These are phyloP conservation scores for Leptinotarsa defecta DNA, from an alignment of 1,140 invertebrate genomes.

Conservation along the genomic window DNA sequence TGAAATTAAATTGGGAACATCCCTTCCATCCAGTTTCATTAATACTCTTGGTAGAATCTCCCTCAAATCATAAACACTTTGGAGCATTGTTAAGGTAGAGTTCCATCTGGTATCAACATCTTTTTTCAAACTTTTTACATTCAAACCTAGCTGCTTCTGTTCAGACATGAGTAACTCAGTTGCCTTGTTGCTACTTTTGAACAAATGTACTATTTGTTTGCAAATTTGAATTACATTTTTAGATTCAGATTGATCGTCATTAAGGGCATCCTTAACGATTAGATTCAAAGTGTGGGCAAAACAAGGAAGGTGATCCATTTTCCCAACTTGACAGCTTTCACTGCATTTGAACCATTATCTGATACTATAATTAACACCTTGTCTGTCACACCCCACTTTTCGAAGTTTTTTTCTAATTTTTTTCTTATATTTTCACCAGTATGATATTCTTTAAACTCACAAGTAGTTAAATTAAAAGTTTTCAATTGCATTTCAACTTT, in stretches of 20 bases:
- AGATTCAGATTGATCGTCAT: conserved; percentile 14
- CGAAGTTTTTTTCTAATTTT: not conserved
- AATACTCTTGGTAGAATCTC: not conserved
- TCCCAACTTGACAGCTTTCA: not conserved
- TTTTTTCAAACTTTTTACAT: conserved; percentile 45
- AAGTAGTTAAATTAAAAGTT: not conserved
- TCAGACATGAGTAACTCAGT: conserved; percentile 35
- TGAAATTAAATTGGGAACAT: not conserved
- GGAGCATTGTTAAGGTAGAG: conserved; percentile 49
- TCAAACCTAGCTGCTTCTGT: conserved; percentile 38
- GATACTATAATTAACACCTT: not conserved
- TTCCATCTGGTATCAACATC: conserved; percentile 52
- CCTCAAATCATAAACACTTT: conserved; percentile 31
- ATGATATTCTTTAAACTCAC: not conserved
- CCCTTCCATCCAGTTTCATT: not conserved
- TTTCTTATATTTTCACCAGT: not conserved
- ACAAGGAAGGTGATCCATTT: conserved; percentile 1
- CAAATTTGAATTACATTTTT: conserved; percentile 22
- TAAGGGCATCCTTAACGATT: conserved; percentile 6
- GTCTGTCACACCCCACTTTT: not conserved
- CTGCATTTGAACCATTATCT: conserved; percentile 1
- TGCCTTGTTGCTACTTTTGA: conserved; percentile 40
- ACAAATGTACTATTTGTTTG: conserved; percentile 35
- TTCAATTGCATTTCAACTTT: not conserved
- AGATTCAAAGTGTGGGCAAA: conserved; percentile 20